A percentile compares a stretch with the other conserved stretches of the same genome.
phyloP scores from a whole-genome alignment of 2,113 vertebrate species.

The Paratilapia polleni region DNA sequence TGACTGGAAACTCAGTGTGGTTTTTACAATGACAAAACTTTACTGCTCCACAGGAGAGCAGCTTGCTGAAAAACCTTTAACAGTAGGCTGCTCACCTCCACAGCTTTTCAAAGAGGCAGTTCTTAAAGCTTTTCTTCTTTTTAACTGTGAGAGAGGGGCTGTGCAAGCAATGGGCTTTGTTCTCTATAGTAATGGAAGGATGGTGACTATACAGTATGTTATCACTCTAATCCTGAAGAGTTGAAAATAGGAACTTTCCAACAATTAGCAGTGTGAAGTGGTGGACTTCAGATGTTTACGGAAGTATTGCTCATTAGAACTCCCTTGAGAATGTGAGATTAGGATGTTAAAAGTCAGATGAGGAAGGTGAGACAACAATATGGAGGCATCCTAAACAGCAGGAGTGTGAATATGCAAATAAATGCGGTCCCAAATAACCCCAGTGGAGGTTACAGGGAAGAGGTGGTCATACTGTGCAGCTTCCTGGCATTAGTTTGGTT shows the following conservation, averaged over 20 bases:
- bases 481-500: background rate
- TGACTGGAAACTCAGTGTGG: background rate
- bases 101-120: constrained; percentile 10
- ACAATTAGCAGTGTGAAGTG: constrained; percentile 36
- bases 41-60: constrained; percentile 5
- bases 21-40: constrained; percentile 14
- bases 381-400: background rate
- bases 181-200: constrained; percentile 29
- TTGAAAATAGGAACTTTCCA: constrained; percentile 7
- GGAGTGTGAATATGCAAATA: background rate
- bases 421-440: background rate
- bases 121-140: constrained; percentile 42
- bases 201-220: background rate
- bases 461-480: background rate
- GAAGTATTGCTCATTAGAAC: constrained; percentile 29
- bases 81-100: constrained; percentile 27
- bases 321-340: constrained; percentile 16
- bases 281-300: constrained; percentile 36
- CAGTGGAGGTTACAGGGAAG: background rate
- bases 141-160: constrained; percentile 44
- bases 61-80: constrained; percentile 17
- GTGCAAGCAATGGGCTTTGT: constrained; percentile 28
- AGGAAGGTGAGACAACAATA: background rate
- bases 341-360: constrained; percentile 15
- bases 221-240: constrained; percentile 9